Evolutionary conservation across 1,140 invertebrate species (phyloP), one percentile per base, ranked within the genome.

Genomic region (Heliothis subflexa): DNA sequence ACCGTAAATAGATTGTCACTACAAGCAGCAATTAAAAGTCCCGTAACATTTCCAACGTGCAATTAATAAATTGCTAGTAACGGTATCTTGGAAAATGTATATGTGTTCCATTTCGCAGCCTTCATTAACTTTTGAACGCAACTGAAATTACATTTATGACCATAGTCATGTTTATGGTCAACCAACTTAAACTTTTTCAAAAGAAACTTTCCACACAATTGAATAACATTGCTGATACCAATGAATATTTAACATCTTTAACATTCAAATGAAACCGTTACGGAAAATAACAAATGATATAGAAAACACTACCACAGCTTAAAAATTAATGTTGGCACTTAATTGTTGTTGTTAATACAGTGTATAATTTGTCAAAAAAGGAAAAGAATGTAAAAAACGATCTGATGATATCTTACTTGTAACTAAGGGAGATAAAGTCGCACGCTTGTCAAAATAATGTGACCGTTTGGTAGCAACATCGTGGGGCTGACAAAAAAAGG

Each of bases 361-460:
- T 78, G 33, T 61, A 40, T 78, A 70, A 66, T 64, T 66, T 66
- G 47, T 76, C 47, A 76, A 66, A 76, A 21, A 61, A 52, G 50
- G 72, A 59, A 75, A 75, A 71, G 75, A 78, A 77, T 28, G 2
- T 59, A 83, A 50, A 78, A 78, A 66, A 75, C 61, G 50, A 64
- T 66, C 49, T 76, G 54, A 78, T 61, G 55, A 79, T 73, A 73
- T 79, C 49, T 79, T 73, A 73, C 55, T 73, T 79, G 68, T 79
- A 78, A 70, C 14, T 33, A 25, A 54, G 28, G 68, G 70, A 83
- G 86, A 88, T 89, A 87, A 90, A 90, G 88, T 88, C 87, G 88
- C 92, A 92, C 91, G 91, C 90, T 92, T 88, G 84, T 82, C 83
- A 81, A 81, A 83, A 82, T 80, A 82, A 81, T 81, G 75, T 74